Percentiles rank a stretch among this genome's conserved stretches.
Conservation (phyloP, 1,140 invertebrate species). For the Apolygus lucorum region DNA sequence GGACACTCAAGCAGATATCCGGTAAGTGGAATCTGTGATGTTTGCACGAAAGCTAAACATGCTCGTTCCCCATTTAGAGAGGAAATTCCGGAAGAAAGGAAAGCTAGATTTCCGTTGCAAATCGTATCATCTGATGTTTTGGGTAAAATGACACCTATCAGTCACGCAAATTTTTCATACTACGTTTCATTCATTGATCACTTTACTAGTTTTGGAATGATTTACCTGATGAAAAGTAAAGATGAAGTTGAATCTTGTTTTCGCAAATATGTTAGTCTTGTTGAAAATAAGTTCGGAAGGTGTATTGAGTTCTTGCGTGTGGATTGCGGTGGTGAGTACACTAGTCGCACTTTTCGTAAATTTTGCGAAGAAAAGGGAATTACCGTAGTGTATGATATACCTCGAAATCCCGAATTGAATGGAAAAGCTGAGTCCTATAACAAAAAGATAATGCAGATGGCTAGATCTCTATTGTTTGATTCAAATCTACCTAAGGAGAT, state of each 20-base stretch:
- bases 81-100: not conserved
- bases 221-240: not conserved
- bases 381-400: not conserved
- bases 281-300: too few species aligned
- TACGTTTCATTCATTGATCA: not conserved
- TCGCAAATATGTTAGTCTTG: not conserved
- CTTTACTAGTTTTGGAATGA: not conserved
- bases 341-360: not conserved
- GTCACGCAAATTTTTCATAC: not conserved
- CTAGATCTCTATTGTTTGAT: slow-evolving; percentile 37
- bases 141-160: not conserved
- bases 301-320: slow-evolving; percentile 1
- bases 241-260: not conserved
- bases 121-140: not conserved
- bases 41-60: not conserved
- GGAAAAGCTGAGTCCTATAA: slow-evolving; percentile 39
- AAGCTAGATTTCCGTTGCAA: not conserved
- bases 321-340: slow-evolving; percentile 14
- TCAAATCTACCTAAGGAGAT: too few species aligned
- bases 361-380: slow-evolving; percentile 20
- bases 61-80: not conserved
- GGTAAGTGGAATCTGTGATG: not conserved
- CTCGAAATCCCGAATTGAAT: slow-evolving; percentile 36
- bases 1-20: too few species aligned
- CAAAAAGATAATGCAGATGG: slow-evolving; percentile 35